Conservation (phyloP, 2,888 invertebrate species). For the Lottia scabra region DNA sequence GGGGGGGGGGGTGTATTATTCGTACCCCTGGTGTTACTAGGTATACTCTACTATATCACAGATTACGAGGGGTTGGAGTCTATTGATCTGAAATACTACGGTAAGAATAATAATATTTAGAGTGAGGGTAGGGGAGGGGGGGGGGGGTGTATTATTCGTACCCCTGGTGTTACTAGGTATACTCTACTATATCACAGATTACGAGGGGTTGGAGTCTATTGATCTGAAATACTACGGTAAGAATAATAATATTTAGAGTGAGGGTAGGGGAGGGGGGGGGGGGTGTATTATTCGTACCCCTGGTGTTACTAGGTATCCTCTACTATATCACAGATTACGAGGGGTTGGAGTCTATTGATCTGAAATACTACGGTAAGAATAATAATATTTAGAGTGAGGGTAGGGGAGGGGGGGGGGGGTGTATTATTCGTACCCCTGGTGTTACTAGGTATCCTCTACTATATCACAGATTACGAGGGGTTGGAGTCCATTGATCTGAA, state of each 20-base stretch:
- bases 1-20: no score
- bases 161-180: conserved; percentile 52
- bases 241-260: not conserved
- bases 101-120: conserved; percentile 30
- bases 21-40: conserved; percentile 49
- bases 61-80: conserved; percentile 34
- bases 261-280: no score
- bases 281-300: no score
- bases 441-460: conserved; percentile 43
- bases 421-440: conserved; percentile 51
- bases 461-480: conserved; percentile 35
- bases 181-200: conserved; percentile 38
- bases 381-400: no score
- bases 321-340: conserved; percentile 36
- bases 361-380: conserved; percentile 52
- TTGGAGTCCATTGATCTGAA: conserved; percentile 47
- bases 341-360: conserved; percentile 44
- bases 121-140: not conserved
- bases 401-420: conserved; percentile 26
- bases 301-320: conserved; percentile 47
- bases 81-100: conserved; percentile 54
- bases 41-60: conserved; percentile 41
- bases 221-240: conserved; percentile 57
- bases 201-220: conserved; percentile 38
- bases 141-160: conserved; percentile 44